Conservation (phyloP, 2,113 vertebrate species). For the Arvicanthis niloticus region DNA sequence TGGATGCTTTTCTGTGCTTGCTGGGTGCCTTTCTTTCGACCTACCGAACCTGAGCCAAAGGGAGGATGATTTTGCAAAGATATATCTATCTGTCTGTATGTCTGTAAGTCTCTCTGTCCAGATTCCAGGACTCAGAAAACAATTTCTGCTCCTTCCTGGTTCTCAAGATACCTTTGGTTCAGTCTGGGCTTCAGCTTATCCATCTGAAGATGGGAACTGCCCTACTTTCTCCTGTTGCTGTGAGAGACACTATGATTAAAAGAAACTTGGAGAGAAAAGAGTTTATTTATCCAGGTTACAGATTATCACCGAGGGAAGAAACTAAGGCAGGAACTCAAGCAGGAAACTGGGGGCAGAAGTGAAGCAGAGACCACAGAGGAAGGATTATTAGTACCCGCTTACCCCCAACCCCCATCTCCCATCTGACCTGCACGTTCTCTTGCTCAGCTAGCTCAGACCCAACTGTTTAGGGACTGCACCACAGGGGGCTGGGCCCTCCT, state of each 20-base stretch:
- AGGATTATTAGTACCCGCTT: not conserved
- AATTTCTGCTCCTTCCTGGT: not conserved
- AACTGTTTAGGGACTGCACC: not conserved
- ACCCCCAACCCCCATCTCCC: no score
- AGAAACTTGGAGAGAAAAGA: not conserved
- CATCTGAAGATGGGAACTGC: not conserved
- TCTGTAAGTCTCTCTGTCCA: not conserved
- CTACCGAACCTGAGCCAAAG: not conserved
- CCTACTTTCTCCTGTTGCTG: not conserved
- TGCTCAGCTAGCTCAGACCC: not conserved
- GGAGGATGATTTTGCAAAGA: not conserved
- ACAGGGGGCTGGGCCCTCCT: not conserved
- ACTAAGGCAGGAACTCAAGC: not conserved
- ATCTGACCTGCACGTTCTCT: no score
- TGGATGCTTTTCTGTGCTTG: not conserved
- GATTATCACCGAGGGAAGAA: not conserved
- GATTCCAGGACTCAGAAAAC: not conserved
- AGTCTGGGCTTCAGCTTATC: slow-evolving; percentile 1
- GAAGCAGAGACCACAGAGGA: not conserved
- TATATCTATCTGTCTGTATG: no score
- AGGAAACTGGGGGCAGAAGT: not conserved
- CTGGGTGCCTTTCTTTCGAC: slow-evolving; percentile 1
- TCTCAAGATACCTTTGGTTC: not conserved
- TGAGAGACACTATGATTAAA: not conserved
- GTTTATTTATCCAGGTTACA: not conserved